A percentile compares a stretch with the other conserved stretches of the same genome.
Conservation (phyloP, 2,797 vertebrate genomes). For the Spheniscus humboldti region DNA sequence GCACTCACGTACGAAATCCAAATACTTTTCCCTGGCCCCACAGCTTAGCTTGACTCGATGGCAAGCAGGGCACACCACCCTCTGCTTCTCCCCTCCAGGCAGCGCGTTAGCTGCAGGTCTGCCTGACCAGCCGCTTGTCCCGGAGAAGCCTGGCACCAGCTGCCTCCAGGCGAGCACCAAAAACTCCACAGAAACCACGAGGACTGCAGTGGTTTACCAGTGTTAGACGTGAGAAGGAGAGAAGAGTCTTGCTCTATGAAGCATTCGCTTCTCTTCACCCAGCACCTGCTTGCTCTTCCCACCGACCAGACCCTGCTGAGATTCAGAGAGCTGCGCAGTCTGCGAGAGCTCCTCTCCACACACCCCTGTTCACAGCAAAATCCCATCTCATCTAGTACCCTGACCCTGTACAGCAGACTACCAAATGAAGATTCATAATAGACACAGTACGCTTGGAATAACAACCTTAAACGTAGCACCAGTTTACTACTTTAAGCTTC, state of each 20-base stretch:
- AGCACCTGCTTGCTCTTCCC: background rate
- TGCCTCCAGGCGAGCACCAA: background rate
- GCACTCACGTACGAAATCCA: background rate
- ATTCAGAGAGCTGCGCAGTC: background rate
- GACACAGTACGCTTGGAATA: background rate
- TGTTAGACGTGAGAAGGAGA: background rate
- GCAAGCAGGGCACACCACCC: background rate
- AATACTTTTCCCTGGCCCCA: background rate
- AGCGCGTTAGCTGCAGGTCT: background rate
- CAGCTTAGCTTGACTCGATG: background rate
- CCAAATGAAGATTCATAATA: background rate
- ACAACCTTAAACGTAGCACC: background rate
- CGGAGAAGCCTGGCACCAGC: background rate
- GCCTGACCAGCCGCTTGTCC: fast-evolving
- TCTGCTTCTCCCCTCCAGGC: background rate
- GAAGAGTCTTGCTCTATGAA: background rate
- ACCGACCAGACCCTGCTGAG: background rate
- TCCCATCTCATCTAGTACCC: background rate
- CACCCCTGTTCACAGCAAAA: background rate
- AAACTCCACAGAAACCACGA: background rate
- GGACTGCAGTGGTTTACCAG: background rate
- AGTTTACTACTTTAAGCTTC: background rate
- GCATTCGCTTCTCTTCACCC: background rate
- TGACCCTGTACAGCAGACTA: background rate
- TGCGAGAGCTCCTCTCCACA: background rate